Percentiles rank a stretch among this genome's conserved stretches.
These are phyloP conservation scores for Ridgeia piscesae DNA, from an alignment of 1,140 invertebrate genomes.

Conservation along the genomic window DNA sequence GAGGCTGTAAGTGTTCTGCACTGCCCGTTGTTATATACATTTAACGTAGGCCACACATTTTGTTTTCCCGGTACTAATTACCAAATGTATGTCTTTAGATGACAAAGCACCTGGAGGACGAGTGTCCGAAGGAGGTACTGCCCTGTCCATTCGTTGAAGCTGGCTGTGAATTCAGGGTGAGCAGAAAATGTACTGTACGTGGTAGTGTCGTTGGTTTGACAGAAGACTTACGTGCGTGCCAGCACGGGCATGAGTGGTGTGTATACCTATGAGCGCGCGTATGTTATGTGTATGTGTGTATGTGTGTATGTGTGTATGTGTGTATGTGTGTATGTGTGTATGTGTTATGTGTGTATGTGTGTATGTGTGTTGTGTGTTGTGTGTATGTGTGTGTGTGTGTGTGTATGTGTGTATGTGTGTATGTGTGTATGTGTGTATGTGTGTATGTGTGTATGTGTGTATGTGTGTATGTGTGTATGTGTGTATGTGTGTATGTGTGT, in stretches of 20 bases:
- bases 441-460: neutral
- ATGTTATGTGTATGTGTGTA: neutral
- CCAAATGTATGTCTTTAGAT: constrained; percentile 22
- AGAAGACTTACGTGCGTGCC: neutral
- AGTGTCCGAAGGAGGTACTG: constrained; percentile 77
- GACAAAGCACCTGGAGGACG: constrained; percentile 67
- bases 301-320: neutral
- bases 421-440: neutral
- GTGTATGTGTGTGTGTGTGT: too few relatives aligned
- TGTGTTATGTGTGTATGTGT: too few relatives aligned
- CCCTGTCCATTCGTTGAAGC: constrained; percentile 84
- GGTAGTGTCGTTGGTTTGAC: neutral
- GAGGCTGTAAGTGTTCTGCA: too few relatives aligned
- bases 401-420: too few relatives aligned
- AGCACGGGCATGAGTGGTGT: neutral
- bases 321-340: neutral
- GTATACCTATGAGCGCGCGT: neutral
- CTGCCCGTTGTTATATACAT: too few relatives aligned
- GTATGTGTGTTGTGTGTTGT: too few relatives aligned
- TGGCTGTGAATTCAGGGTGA: constrained; percentile 66
- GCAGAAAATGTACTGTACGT: constrained; percentile 4
- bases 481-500: too few relatives aligned
- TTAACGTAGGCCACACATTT: neutral
- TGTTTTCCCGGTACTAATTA: neutral
- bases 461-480: too few relatives aligned